Conservation (phyloP, 2,797 vertebrate species). For the Arnoldichthys spilopterus region DNA sequence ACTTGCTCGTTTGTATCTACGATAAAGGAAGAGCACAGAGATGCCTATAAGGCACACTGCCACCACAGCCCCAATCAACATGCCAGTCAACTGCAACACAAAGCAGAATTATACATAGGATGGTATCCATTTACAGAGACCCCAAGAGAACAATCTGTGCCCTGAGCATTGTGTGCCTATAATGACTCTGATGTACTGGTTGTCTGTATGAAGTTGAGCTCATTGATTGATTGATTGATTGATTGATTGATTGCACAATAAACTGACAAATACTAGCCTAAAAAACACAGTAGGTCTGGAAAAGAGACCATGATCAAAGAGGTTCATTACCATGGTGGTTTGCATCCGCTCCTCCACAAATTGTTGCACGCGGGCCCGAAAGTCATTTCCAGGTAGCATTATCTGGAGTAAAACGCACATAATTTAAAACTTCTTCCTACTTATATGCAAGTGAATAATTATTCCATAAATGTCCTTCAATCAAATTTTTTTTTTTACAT, state of each 20-base stretch:
- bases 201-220: not conserved
- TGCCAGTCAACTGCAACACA: conserved; percentile 83
- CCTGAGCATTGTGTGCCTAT: not conserved
- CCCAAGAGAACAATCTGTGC: not conserved
- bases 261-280: not conserved
- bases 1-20: conserved; percentile 82
- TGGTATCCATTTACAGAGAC: not conserved
- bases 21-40: conserved; percentile 84
- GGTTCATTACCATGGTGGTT: conserved; percentile 86
- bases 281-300: not conserved
- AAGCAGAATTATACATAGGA: conserved; percentile 10
- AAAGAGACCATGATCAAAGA: not conserved
- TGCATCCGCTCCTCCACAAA: conserved; percentile 88
- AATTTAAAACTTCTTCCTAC: not conserved
- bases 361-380: conserved; percentile 78
- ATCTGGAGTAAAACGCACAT: conserved; percentile 68
- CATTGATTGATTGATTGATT: not conserved
- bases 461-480: no score
- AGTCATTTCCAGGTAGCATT: conserved; percentile 62
- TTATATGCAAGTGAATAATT: not conserved
- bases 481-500: no score
- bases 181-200: not conserved
- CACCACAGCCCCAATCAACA: conserved; percentile 84
- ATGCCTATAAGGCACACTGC: conserved; percentile 82
- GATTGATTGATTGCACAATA: not conserved